Percentiles rank a stretch among this genome's conserved stretches.
Evolutionary conservation across 1,140 invertebrate species (phyloP).

Genomic region (Rhopalosiphum maidis): DNA sequence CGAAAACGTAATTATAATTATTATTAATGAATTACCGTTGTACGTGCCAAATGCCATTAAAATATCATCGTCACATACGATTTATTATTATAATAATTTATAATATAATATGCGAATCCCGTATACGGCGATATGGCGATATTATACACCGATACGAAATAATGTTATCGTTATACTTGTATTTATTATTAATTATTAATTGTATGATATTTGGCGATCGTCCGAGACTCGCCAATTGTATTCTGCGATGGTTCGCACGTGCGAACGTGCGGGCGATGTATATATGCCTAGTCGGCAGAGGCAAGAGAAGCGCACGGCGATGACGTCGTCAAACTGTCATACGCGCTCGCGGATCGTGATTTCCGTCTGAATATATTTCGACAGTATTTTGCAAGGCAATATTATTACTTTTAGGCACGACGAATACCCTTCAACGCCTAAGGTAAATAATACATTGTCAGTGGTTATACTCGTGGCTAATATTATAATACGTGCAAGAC

Average conservation of each 20-base stretch:
- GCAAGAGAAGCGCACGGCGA: background rate
- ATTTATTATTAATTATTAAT: background rate
- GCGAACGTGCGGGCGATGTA: background rate
- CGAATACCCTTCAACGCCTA: background rate
- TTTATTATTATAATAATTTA: background rate
- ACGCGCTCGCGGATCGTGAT: background rate
- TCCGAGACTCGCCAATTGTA: background rate
- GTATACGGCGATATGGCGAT: background rate
- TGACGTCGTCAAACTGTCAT: background rate
- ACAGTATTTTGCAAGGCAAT: background rate
- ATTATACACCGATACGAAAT: background rate
- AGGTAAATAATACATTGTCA: background rate
- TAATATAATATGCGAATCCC: constrained; percentile 1
- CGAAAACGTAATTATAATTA: constrained; percentile 9
- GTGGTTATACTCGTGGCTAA: background rate
- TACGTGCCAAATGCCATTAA: background rate
- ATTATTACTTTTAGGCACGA: background rate
- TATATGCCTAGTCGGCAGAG: background rate
- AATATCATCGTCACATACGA: background rate
- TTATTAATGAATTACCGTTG: background rate
- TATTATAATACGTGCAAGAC: background rate
- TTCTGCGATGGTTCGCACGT: background rate
- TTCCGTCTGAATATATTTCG: background rate
- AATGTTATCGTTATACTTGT: background rate
- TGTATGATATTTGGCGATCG: background rate